A percentile compares a stretch with the other conserved stretches of the same genome.
Evolutionary conservation across 2,113 vertebrate genomes (phyloP).

Genomic region (Oncorhynchus kisutch): DNA sequence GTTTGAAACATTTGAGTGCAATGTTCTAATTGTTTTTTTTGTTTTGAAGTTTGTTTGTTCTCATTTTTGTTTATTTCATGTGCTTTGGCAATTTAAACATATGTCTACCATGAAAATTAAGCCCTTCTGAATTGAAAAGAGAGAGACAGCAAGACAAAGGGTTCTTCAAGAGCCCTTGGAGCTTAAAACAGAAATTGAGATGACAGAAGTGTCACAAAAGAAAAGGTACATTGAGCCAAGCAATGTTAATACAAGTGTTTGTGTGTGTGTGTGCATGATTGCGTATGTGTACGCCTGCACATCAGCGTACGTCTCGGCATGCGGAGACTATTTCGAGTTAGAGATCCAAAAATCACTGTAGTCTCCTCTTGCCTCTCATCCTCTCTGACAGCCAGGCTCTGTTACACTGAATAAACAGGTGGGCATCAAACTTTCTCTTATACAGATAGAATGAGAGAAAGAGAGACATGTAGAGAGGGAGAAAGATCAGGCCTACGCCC

Average conservation of each 20-base stretch:
- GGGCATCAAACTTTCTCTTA: too few relatives aligned
- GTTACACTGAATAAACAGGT: neutral
- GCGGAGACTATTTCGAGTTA: slow-evolving; percentile 1
- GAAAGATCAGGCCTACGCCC: too few relatives aligned
- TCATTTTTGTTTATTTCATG: too few relatives aligned
- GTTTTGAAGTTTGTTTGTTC: too few relatives aligned
- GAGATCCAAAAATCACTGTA: neutral
- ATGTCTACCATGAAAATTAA: too few relatives aligned
- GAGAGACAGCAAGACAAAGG: slow-evolving; percentile 17
- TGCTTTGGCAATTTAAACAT: too few relatives aligned
- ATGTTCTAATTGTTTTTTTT: too few relatives aligned
- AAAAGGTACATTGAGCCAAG: slow-evolving; percentile 32
- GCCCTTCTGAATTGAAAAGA: too few relatives aligned
- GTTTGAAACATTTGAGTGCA: too few relatives aligned
- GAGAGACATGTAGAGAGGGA: too few relatives aligned
- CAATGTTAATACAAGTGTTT: slow-evolving; percentile 3
- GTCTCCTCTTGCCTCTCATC: neutral
- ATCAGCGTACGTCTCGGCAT: slow-evolving; percentile 6
- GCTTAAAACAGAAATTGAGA: slow-evolving; percentile 42
- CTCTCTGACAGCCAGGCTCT: neutral
- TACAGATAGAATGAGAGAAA: neutral
- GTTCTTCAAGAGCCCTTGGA: slow-evolving; percentile 50
- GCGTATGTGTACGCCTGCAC: slow-evolving; percentile 1
- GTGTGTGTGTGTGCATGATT: neutral
- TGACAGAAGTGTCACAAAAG: slow-evolving; percentile 50